A percentile compares a stretch with the other conserved stretches of the same genome.
Evolutionary conservation across 2,797 vertebrate genomes (phyloP).

Genomic region (Falco berigora): DNA sequence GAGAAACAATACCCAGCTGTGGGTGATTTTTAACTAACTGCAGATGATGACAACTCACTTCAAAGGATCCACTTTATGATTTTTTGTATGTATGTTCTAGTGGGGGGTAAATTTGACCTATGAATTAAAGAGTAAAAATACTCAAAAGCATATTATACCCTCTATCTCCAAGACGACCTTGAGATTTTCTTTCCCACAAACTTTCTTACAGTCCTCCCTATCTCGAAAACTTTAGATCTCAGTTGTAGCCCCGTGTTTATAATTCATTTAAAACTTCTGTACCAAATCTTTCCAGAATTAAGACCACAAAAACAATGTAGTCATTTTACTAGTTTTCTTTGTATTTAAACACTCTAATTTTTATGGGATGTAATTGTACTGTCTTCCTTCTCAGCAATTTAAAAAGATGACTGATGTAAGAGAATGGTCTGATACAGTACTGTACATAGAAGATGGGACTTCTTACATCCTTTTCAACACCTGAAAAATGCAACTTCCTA

Average conservation of each 20-base stretch:
- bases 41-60: background rate
- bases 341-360: slow-evolving; percentile 48
- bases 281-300: slow-evolving; percentile 48
- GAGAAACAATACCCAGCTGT: background rate
- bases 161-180: background rate
- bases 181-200: background rate
- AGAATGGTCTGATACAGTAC: background rate
- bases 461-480: background rate
- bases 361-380: slow-evolving; percentile 50
- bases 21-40: background rate
- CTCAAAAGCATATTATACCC: background rate
- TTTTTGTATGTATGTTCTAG: background rate
- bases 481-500: background rate
- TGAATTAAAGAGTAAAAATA: background rate
- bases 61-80: background rate
- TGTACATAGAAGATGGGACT: background rate
- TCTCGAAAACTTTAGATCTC: background rate
- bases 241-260: slow-evolving; percentile 44
- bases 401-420: slow-evolving; percentile 21
- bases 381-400: slow-evolving; percentile 48
- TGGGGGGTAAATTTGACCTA: background rate
- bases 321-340: slow-evolving; percentile 48
- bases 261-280: slow-evolving; percentile 59
- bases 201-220: background rate
- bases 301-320: slow-evolving; percentile 19